Conservation (phyloP, 2,113 vertebrate species). For the Oreochromis spilurus region DNA sequence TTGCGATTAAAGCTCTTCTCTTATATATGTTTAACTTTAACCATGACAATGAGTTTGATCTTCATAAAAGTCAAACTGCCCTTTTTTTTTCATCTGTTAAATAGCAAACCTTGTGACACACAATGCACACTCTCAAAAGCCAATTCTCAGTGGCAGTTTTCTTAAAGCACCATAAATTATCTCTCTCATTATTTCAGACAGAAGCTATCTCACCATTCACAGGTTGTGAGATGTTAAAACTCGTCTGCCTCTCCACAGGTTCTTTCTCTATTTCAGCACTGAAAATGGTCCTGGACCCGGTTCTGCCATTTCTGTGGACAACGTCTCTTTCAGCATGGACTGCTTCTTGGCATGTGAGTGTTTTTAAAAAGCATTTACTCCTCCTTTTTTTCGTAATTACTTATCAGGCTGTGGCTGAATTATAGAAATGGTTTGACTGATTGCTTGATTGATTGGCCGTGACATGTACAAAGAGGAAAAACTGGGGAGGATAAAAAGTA, state of each 20-base stretch:
- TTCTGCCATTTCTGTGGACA: constrained; percentile 85
- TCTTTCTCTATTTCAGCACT: constrained; percentile 87
- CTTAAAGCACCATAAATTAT: not conserved
- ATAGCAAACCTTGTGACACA: not conserved
- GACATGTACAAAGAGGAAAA: not conserved
- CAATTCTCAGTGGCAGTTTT: not conserved
- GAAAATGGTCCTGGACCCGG: constrained; percentile 82
- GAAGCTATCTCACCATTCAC: not conserved
- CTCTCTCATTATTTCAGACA: not conserved
- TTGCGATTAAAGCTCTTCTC: not conserved
- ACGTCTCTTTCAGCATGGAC: constrained; percentile 92
- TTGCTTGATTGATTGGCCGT: not conserved
- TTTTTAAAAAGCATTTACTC: not conserved
- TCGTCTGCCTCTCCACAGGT: constrained; percentile 74
- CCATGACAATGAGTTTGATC: not conserved
- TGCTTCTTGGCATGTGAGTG: constrained; percentile 97
- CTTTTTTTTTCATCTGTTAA: not conserved
- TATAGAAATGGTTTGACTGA: not conserved
- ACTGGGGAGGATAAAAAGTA: not conserved
- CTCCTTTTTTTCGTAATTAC: not conserved
- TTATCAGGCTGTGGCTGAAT: not conserved
- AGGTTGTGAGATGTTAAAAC: not conserved
- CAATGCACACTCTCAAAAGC: not conserved
- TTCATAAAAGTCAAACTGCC: not conserved
- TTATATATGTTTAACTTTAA: not conserved